Evolutionary conservation across 2,888 invertebrate species (phyloP).

Genomic region (Phyllotreta cruciferae): DNA sequence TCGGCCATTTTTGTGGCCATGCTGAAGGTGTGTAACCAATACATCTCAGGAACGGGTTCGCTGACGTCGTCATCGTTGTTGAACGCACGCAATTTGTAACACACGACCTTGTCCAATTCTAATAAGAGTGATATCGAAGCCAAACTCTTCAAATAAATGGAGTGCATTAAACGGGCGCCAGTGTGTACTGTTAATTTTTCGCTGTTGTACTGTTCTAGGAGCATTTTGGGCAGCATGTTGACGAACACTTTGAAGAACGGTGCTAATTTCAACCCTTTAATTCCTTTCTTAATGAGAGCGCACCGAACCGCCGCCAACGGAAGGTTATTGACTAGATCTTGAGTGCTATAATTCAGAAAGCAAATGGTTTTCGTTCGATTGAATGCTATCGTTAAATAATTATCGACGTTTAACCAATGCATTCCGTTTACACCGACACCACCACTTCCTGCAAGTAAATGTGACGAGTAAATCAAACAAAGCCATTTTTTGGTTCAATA

Average conservation of each 20-base stretch:
- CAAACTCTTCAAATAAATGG: conserved; percentile 66
- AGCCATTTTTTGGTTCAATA: background rate
- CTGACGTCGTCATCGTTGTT: conserved; percentile 56
- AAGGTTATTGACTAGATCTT: conserved; percentile 59
- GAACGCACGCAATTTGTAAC: conserved; percentile 61
- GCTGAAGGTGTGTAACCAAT: conserved; percentile 67
- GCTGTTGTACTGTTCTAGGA: conserved; percentile 63
- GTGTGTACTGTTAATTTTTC: conserved; percentile 66
- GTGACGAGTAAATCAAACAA: background rate
- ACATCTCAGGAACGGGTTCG: conserved; percentile 61
- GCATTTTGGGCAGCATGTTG: conserved; percentile 62
- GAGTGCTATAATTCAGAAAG: conserved; percentile 60
- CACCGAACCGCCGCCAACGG: conserved; percentile 63
- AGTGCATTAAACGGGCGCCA: conserved; percentile 67
- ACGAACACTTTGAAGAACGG: conserved; percentile 64
- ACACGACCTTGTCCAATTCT: conserved; percentile 63
- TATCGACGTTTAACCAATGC: conserved; percentile 62
- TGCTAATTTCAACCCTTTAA: conserved; percentile 63
- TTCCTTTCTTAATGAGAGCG: conserved; percentile 62
- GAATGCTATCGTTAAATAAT: conserved; percentile 64
- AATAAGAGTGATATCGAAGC: conserved; percentile 64
- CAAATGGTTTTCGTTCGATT: conserved; percentile 64
- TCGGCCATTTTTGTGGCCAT: conserved; percentile 65
- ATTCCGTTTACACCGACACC: conserved; percentile 62
- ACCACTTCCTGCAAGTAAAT: conserved; percentile 45